Evolutionary conservation across 2,113 vertebrate species (phyloP).

Genomic region (Delphinapterus leucas): DNA sequence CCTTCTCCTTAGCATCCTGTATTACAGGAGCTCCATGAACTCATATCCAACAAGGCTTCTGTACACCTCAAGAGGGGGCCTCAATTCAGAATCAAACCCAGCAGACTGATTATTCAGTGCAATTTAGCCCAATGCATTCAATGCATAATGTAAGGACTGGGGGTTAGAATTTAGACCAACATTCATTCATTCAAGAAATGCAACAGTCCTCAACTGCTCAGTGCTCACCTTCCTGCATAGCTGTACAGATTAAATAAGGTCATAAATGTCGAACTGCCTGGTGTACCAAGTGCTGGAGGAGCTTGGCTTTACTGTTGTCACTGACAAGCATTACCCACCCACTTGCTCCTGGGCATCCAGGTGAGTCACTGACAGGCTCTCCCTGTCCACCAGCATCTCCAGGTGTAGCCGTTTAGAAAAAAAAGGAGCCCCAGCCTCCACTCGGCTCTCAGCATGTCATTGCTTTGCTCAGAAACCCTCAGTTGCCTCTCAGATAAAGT

Average conservation of each 20-base stretch:
- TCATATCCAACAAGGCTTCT: neutral
- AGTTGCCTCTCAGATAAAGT: neutral
- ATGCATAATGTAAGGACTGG: fast-evolving
- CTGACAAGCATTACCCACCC: neutral
- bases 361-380: neutral
- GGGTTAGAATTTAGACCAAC: too few species aligned
- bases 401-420: neutral
- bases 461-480: neutral
- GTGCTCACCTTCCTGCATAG: neutral
- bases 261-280: neutral
- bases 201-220: neutral
- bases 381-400: neutral
- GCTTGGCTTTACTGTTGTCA: neutral
- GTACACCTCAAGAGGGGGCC: neutral
- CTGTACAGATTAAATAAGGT: neutral
- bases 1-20: neutral
- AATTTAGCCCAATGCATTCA: neutral
- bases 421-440: neutral
- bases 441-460: neutral
- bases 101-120: neutral
- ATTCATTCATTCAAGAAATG: neutral
- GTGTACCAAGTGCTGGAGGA: neutral
- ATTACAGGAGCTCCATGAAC: neutral
- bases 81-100: neutral
- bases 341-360: neutral